phyloP scores from a whole-genome alignment of 1,140 invertebrate species.

The Cryptotermes secundus region DNA sequence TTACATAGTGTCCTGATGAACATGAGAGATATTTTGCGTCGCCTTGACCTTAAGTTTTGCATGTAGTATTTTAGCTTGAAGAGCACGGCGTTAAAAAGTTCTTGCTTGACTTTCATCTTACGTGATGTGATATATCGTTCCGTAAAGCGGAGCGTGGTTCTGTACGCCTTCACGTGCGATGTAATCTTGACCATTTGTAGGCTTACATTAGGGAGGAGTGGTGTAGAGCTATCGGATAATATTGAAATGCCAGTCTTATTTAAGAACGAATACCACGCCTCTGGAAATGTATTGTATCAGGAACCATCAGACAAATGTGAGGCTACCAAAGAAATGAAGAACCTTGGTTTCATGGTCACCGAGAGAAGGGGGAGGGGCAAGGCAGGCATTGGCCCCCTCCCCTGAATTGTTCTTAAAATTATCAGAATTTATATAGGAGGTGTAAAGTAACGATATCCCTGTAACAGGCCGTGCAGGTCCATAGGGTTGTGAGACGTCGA shows the following conservation, averaged over 20 bases:
- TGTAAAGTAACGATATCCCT: no score
- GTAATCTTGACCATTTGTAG: neutral
- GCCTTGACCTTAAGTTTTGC: neutral
- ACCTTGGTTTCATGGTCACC: no score
- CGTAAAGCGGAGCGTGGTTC: neutral
- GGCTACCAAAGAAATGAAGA: neutral
- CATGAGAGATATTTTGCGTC: neutral
- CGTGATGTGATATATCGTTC: neutral
- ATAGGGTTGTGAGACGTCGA: no score
- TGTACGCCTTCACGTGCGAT: neutral
- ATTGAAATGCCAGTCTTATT: neutral
- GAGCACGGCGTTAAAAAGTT: neutral
- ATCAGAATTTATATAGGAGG: no score
- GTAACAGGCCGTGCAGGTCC: no score
- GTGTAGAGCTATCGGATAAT: neutral
- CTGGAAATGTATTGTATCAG: neutral
- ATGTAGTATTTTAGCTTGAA: neutral
- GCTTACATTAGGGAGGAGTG: neutral
- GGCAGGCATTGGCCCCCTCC: no score
- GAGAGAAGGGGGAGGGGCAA: no score
- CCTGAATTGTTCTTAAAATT: no score
- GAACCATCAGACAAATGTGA: neutral
- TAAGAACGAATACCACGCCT: neutral
- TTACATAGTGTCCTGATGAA: neutral
- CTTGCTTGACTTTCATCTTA: neutral